Conservation (phyloP, 2,888 invertebrate species). For the Petrolisthes manimaculis region DNA sequence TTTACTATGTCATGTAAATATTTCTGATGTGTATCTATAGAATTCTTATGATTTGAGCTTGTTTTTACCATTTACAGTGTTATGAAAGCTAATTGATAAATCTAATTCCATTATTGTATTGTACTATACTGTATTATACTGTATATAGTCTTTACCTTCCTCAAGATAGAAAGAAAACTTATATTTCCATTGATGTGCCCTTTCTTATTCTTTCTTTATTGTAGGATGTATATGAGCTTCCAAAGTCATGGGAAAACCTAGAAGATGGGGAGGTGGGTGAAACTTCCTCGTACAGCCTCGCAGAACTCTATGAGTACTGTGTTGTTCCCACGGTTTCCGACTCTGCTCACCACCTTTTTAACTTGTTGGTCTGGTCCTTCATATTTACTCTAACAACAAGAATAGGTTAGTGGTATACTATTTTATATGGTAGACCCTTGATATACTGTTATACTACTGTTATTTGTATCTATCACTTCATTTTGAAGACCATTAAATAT, state of each 20-base stretch:
- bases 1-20: no score
- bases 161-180: no score
- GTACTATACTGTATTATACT: no score
- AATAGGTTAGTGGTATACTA: slow-evolving; percentile 24
- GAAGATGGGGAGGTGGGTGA: slow-evolving; percentile 25
- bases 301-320: slow-evolving; percentile 53
- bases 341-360: slow-evolving; percentile 31
- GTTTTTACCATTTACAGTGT: no score
- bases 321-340: slow-evolving; percentile 36
- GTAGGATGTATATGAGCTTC: slow-evolving; percentile 35
- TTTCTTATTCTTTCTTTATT: neutral
- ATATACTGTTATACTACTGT: neutral
- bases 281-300: slow-evolving; percentile 1
- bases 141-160: no score
- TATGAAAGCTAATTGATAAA: no score
- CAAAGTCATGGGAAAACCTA: slow-evolving; percentile 31
- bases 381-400: slow-evolving; percentile 25
- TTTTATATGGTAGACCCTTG: neutral
- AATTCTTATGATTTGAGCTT: no score
- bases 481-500: neutral
- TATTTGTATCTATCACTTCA: neutral
- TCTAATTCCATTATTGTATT: no score
- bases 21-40: no score
- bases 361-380: slow-evolving; percentile 31
- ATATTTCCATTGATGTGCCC: no score